These are phyloP conservation scores for Thyatira batis DNA, from an alignment of 2,888 invertebrate species.

Conservation along the genomic window DNA sequence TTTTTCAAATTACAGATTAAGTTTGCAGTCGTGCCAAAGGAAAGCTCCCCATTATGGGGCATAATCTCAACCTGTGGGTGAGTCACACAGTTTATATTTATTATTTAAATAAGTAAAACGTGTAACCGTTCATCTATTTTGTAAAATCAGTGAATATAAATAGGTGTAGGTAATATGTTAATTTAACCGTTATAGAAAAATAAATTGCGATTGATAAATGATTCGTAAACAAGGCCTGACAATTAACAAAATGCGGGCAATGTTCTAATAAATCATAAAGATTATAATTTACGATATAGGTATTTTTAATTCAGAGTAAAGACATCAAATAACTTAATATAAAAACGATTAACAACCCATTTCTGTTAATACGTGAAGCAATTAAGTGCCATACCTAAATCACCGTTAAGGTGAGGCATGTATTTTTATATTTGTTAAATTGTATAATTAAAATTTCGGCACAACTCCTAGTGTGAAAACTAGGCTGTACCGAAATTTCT, in stretches of 20 bases:
- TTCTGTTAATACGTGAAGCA: neutral
- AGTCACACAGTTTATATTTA: constrained; percentile 39
- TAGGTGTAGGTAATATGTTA: neutral
- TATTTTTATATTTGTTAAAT: neutral
- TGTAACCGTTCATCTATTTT: neutral
- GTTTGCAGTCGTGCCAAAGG: constrained; percentile 26
- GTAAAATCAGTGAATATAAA: neutral
- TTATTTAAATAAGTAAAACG: constrained; percentile 10
- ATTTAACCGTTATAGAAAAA: neutral
- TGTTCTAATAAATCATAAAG: neutral
- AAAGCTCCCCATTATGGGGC: constrained; percentile 72
- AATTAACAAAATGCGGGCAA: neutral
- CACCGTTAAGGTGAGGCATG: neutral
- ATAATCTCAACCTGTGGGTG: constrained; percentile 56
- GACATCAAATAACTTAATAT: neutral
- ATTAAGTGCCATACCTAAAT: neutral
- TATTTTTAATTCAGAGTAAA: neutral
- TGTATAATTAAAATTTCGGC: neutral
- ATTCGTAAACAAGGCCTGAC: neutral
- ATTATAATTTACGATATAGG: neutral
- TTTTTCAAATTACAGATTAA: constrained; percentile 42
- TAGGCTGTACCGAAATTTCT: constrained; percentile 38
- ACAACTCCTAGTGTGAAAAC: constrained; percentile 9
- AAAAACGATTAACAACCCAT: neutral
- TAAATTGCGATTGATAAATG: neutral